Evolutionary conservation across 2,888 invertebrate genomes (phyloP), one percentile per base, ranked within the genome.

Genomic region (Netelia virgata): DNA sequence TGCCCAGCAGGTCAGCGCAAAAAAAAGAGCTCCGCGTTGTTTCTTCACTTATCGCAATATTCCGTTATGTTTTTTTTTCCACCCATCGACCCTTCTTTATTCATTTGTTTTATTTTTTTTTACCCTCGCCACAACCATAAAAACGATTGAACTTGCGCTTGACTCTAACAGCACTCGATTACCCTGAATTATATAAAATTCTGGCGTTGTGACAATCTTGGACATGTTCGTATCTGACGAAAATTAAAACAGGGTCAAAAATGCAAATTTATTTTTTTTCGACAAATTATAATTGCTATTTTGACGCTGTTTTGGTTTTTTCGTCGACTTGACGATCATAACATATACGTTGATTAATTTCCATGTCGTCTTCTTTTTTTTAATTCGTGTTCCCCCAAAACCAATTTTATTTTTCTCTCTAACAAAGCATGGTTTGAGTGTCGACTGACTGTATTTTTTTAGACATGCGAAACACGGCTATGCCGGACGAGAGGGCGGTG

Each of bases 401-500:
- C 36, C 59, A 18, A 41, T 28, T 77, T 66, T 72, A n/a, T 57
- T 75, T 74, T 16, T 10, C 70, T 75, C 85, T 72, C 89, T 92
- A 92, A 93, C 92, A 89, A 88, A 89, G 94, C 93, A 93, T 93
- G 93, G 91, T 88, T 88, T 93, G 91, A 93, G 92, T 91, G 90
- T 91, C 91, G 90, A 90, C 87, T 81, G 88, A 90, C 88, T 91
- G 90, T 91, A 89, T 93, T 92, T 94, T 94, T 94, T 94, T 95
- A 97, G 99, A 98, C 96, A 97, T 99, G 96, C 97, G 98, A 96
- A 98, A 98, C 96, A 98, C 98, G 92, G 98, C 98, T 94, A 98
- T 98, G 97, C 99, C 99, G 92, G 99, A 99, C 95, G 99, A 99
- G 96, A 96, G 99, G 94, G 99, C 99, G 91, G 99, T 99, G 94